These are phyloP conservation scores for Drosophila paranaensis DNA, from an alignment of 2,888 invertebrate species.

Conservation along the genomic window DNA sequence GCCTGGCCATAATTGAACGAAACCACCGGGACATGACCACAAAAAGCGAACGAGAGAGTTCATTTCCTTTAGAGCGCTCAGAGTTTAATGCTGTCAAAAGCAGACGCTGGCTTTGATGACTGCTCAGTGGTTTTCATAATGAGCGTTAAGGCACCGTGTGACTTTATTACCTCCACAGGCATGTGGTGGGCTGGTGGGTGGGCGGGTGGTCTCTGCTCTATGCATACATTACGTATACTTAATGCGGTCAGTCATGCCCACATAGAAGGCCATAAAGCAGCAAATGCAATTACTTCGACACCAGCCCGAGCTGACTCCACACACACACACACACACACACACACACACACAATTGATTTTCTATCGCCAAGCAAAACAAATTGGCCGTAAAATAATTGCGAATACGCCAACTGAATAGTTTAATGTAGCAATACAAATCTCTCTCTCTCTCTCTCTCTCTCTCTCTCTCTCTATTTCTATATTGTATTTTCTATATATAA, in stretches of 20 bases:
- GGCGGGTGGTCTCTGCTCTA: neutral
- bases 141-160: conserved; percentile 8
- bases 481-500: neutral
- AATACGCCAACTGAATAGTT: conserved; percentile 61
- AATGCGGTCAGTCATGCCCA: conserved; percentile 23
- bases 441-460: too few species aligned
- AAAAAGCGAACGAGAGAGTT: conserved; percentile 19
- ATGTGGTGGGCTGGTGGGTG: neutral
- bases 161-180: conserved; percentile 14
- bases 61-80: conserved; percentile 19
- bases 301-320: neutral
- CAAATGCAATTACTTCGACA: conserved; percentile 67
- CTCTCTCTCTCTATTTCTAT: neutral
- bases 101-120: conserved; percentile 23
- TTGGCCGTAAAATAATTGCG: conserved; percentile 78
- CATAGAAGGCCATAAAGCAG: conserved; percentile 29
- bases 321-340: conserved; percentile 71
- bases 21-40: conserved; percentile 57
- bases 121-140: conserved; percentile 47
- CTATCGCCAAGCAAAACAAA: conserved; percentile 64
- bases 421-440: conserved; percentile 25
- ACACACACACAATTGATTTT: conserved; percentile 69
- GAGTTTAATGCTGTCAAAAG: neutral
- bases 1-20: conserved; percentile 58
- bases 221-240: conserved; percentile 20